These are phyloP conservation scores for Latrodectus hesperus DNA, from an alignment of 2,888 invertebrate species.

Conservation along the genomic window DNA sequence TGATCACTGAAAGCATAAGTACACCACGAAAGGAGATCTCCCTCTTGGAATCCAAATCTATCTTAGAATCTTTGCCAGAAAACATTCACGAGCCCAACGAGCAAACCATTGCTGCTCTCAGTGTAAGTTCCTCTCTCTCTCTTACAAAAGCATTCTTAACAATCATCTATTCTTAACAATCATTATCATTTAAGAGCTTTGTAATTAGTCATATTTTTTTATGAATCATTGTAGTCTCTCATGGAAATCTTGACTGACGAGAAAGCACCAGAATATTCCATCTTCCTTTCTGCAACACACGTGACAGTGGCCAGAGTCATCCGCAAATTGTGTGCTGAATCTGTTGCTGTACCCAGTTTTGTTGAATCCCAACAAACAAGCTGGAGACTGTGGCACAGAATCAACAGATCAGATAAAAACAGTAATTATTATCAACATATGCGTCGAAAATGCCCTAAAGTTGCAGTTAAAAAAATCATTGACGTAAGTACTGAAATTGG, in stretches of 20 bases:
- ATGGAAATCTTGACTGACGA: conserved; percentile 5
- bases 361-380: background rate
- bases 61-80: conserved; percentile 72
- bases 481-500: background rate
- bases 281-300: conserved; percentile 37
- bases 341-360: no score
- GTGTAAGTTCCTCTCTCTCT: conserved; percentile 72
- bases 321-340: background rate
- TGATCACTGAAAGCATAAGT: conserved; percentile 71
- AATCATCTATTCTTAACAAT: no score
- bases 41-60: conserved; percentile 69
- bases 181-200: background rate
- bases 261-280: background rate
- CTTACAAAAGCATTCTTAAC: no score
- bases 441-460: background rate
- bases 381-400: background rate
- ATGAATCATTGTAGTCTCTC: conserved; percentile 9
- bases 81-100: conserved; percentile 73
- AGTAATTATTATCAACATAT: background rate
- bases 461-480: background rate
- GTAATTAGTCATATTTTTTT: background rate
- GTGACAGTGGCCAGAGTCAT: conserved; percentile 18
- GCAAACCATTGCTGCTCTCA: conserved; percentile 73
- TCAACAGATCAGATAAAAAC: background rate
- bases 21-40: conserved; percentile 49